These are phyloP conservation scores for Drosophila prolongata DNA, from an alignment of 2,888 invertebrate species.

Conservation along the genomic window DNA sequence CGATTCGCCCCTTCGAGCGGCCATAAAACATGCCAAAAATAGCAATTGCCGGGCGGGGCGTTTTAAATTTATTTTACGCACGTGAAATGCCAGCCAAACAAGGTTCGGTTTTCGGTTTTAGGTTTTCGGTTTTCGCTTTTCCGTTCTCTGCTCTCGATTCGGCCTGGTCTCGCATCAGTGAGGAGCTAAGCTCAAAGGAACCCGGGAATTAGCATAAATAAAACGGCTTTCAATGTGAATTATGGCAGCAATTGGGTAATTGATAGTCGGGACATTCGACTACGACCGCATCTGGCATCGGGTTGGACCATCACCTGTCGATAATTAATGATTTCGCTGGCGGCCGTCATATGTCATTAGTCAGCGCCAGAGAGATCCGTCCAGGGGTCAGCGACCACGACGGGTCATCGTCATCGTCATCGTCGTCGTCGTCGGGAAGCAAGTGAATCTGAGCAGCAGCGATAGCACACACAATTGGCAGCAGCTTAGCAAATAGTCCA, in stretches of 20 bases:
- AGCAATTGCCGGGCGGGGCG: slow-evolving; percentile 48
- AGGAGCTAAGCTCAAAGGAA: background rate
- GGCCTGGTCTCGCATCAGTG: slow-evolving; percentile 1
- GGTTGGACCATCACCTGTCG: slow-evolving; percentile 12
- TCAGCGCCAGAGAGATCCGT: slow-evolving; percentile 11
- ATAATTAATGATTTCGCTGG: slow-evolving; percentile 15
- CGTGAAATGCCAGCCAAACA: slow-evolving; percentile 57
- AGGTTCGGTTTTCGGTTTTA: slow-evolving; percentile 21
- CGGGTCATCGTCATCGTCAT: no score
- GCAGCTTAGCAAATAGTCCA: slow-evolving; percentile 49
- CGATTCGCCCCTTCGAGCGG: slow-evolving; percentile 23
- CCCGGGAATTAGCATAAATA: slow-evolving; percentile 62
- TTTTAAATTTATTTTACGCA: slow-evolving; percentile 74
- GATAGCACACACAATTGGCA: slow-evolving; percentile 44
- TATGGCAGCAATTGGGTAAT: slow-evolving; percentile 65
- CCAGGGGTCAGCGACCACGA: slow-evolving; percentile 16
- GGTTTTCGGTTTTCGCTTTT: background rate
- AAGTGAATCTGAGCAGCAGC: slow-evolving; percentile 27
- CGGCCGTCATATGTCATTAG: slow-evolving; percentile 20
- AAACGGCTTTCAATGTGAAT: slow-evolving; percentile 35
- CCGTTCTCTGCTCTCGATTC: background rate
- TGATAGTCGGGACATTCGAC: slow-evolving; percentile 47
- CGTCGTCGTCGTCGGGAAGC: background rate
- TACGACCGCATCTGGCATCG: no score
- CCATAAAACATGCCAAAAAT: slow-evolving; percentile 75